These are phyloP conservation scores for Callyntrura guangdongensis DNA, from an alignment of 2,888 invertebrate species.

Conservation along the genomic window DNA sequence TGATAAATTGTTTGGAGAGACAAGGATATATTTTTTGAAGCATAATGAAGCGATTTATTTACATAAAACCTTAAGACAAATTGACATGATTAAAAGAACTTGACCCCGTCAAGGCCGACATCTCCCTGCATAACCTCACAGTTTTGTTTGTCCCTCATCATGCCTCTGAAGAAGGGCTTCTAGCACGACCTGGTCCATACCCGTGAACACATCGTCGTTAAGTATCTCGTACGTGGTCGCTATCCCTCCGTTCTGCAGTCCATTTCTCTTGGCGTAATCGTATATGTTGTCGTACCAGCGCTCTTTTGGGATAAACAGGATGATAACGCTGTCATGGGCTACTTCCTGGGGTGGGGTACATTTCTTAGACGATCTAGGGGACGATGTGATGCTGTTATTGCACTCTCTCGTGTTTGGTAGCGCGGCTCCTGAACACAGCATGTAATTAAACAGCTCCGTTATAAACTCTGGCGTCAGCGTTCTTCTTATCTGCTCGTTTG, in stretches of 20 bases:
- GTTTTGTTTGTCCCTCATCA: slow-evolving; percentile 43
- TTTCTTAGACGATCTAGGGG: not conserved
- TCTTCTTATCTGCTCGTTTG: slow-evolving; percentile 31
- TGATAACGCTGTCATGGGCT: slow-evolving; percentile 36
- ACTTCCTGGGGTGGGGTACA: not conserved
- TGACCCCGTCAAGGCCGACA: slow-evolving; percentile 68
- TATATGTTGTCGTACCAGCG: slow-evolving; percentile 61
- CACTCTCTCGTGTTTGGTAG: slow-evolving; percentile 42
- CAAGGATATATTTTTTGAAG: no score
- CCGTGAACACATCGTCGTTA: slow-evolving; percentile 39
- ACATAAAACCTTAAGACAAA: no score
- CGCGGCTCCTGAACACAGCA: slow-evolving; percentile 28
- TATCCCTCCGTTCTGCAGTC: slow-evolving; percentile 60
- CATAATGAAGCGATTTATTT: no score
- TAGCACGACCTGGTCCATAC: slow-evolving; percentile 48
- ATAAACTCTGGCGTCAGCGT: slow-evolving; percentile 52
- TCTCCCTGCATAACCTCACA: slow-evolving; percentile 53
- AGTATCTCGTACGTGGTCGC: slow-evolving; percentile 63
- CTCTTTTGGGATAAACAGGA: slow-evolving; percentile 58
- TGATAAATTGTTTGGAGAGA: no score
- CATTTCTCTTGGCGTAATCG: slow-evolving; percentile 60
- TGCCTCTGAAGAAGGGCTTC: slow-evolving; percentile 36
- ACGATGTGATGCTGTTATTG: no score
- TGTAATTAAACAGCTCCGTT: slow-evolving; percentile 62
- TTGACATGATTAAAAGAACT: slow-evolving; percentile 66